phyloP scores from a whole-genome alignment of 2,797 vertebrate species.

The Coranthus polyacanthus region DNA sequence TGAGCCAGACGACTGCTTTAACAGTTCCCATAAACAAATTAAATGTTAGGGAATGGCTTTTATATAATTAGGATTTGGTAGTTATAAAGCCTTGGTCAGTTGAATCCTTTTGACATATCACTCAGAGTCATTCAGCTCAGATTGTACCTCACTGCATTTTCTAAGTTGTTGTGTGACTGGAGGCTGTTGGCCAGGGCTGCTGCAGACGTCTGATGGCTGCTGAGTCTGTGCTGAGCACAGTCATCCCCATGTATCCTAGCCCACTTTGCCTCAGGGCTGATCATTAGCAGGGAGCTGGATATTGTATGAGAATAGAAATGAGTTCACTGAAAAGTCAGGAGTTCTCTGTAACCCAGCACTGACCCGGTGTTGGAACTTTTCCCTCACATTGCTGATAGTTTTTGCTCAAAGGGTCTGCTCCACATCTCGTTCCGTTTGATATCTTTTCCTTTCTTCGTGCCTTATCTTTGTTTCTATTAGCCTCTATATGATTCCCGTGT shows the following conservation, averaged over 20 bases:
- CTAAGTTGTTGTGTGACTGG: slow-evolving; percentile 64
- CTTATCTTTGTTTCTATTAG: slow-evolving; percentile 35
- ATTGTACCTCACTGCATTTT: slow-evolving; percentile 40
- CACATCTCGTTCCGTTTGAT: slow-evolving; percentile 28
- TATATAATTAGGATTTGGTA: slow-evolving; percentile 35
- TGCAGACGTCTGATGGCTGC: slow-evolving; percentile 66
- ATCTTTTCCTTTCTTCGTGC: slow-evolving; percentile 5
- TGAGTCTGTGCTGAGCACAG: slow-evolving; percentile 40
- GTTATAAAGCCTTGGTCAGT: slow-evolving; percentile 37
- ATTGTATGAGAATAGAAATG: slow-evolving; percentile 73
- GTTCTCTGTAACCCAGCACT: slow-evolving; percentile 33
- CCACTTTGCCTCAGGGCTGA: slow-evolving; percentile 70
- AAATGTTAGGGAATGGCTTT: background rate
- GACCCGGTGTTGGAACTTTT: slow-evolving; percentile 38
- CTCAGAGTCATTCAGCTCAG: slow-evolving; percentile 49
- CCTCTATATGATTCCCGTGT: slow-evolving; percentile 7
- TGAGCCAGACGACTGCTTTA: no score
- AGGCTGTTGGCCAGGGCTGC: slow-evolving; percentile 71
- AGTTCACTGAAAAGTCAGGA: slow-evolving; percentile 79
- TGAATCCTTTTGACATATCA: slow-evolving; percentile 56
- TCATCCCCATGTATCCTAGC: slow-evolving; percentile 50
- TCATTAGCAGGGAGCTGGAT: slow-evolving; percentile 70
- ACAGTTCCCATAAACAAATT: background rate
- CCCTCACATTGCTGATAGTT: slow-evolving; percentile 17
- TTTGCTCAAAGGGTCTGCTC: slow-evolving; percentile 24